These are phyloP conservation scores for Congeria kusceri DNA, from an alignment of 2,888 invertebrate genomes.

Conservation along the genomic window DNA sequence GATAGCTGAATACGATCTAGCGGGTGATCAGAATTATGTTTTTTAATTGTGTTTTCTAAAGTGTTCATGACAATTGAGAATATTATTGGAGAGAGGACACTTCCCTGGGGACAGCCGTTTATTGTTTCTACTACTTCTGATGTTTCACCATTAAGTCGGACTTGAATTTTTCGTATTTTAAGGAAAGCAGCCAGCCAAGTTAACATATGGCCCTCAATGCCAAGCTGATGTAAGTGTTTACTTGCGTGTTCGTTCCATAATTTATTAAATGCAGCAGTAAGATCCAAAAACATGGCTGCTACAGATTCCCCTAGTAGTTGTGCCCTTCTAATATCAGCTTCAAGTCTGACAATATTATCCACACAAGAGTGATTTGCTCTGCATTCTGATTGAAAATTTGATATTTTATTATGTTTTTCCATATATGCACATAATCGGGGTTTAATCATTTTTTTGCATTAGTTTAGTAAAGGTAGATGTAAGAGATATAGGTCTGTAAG, in stretches of 20 bases:
- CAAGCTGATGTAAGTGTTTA: too few relatives aligned
- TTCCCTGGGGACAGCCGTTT: too few relatives aligned
- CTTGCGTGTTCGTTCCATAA: neutral
- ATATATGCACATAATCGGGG: neutral
- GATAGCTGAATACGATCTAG: too few relatives aligned
- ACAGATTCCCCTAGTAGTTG: neutral
- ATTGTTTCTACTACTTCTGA: too few relatives aligned
- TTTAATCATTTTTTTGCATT: conserved; percentile 12
- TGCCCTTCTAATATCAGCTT: conserved; percentile 2
- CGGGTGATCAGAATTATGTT: too few relatives aligned
- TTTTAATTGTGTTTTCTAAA: too few relatives aligned
- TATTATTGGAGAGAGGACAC: too few relatives aligned
- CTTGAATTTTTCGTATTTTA: too few relatives aligned
- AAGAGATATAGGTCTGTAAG: conserved; percentile 16
- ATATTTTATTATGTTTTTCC: neutral
- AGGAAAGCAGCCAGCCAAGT: too few relatives aligned
- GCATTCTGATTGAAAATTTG: neutral
- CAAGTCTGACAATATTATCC: neutral
- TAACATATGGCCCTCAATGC: too few relatives aligned
- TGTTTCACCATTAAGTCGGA: too few relatives aligned
- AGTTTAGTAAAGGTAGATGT: conserved; percentile 13
- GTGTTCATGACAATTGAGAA: too few relatives aligned
- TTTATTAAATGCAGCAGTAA: conserved; percentile 6
- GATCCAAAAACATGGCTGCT: conserved; percentile 4
- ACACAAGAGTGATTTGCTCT: conserved; percentile 1